Conservation (phyloP, 2,888 invertebrate species). For the Hymenopus coronatus region DNA sequence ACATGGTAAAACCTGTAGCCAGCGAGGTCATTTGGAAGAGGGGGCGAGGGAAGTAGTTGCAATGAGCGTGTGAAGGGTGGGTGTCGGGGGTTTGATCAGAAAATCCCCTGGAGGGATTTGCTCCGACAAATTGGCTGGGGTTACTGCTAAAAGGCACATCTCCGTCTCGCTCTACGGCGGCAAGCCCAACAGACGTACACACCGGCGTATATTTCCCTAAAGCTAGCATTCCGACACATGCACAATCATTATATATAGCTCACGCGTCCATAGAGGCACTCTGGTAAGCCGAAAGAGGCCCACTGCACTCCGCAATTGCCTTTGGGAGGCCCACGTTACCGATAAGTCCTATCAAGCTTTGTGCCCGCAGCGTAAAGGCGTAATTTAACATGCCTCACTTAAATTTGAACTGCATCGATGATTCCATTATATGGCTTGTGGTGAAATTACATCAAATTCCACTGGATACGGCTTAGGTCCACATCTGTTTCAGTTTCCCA, state of each 20-base stretch:
- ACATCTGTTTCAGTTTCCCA: neutral
- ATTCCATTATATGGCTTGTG: neutral
- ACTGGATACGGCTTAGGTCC: neutral
- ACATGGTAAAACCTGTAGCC: neutral
- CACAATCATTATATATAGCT: neutral
- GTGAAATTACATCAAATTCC: neutral
- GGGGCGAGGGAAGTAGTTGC: neutral
- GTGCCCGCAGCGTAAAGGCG: neutral
- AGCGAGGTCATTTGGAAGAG: neutral
- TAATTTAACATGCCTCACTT: neutral
- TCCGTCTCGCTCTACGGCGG: neutral
- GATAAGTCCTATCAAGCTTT: neutral
- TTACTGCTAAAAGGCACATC: conserved; percentile 10
- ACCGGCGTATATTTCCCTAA: neutral
- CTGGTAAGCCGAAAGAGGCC: neutral
- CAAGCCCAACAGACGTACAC: neutral
- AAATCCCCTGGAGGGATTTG: conserved; percentile 21
- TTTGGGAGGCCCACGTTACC: neutral
- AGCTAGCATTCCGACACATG: conserved; percentile 2
- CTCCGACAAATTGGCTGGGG: conserved; percentile 24
- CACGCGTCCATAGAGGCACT: neutral
- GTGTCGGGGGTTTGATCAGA: conserved; percentile 17
- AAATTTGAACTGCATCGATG: neutral
- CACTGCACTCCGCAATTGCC: neutral
- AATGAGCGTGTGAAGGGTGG: neutral